Conservation (phyloP, 2,888 invertebrate genomes). For the Pomacea canaliculata region DNA sequence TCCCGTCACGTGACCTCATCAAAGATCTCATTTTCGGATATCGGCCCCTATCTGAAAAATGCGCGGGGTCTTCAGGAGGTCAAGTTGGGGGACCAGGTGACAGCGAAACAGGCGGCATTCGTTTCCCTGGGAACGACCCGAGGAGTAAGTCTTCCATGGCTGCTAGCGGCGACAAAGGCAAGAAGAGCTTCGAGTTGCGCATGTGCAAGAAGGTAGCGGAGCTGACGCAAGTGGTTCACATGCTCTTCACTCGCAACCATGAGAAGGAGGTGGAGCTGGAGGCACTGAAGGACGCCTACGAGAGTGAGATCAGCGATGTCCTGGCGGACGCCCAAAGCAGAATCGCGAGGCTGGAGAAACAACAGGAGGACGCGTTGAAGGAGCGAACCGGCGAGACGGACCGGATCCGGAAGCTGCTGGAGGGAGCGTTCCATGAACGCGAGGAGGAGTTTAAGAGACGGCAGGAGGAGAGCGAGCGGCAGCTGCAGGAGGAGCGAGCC, state of each 20-base stretch:
- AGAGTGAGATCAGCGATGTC: constrained; percentile 59
- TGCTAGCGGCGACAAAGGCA: constrained; percentile 38
- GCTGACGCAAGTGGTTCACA: constrained; percentile 68
- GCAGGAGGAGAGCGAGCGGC: constrained; percentile 46
- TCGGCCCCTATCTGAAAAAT: too few species aligned
- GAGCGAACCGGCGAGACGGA: constrained; percentile 39
- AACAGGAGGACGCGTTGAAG: constrained; percentile 32
- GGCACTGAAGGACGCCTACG: constrained; percentile 63
- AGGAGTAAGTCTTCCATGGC: neutral
- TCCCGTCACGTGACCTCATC: neutral
- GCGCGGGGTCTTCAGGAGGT: too few species aligned
- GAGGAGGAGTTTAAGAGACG: constrained; percentile 55
- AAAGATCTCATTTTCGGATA: too few species aligned
- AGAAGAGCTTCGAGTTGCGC: constrained; percentile 64
- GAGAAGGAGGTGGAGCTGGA: constrained; percentile 68
- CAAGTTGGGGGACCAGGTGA: too few species aligned
- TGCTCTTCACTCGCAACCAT: constrained; percentile 68
- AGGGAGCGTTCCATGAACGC: constrained; percentile 14
- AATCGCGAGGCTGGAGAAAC: constrained; percentile 47
- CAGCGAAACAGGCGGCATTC: too few species aligned
- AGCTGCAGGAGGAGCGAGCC: constrained; percentile 55
- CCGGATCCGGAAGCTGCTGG: constrained; percentile 3
- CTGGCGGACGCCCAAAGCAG: constrained; percentile 55
- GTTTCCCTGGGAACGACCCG: too few species aligned
- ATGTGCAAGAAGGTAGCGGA: constrained; percentile 69